Conservation (phyloP, 37 sponge, comb jelly and placozoan genomes). For the Hexactinellida sp. region DNA sequence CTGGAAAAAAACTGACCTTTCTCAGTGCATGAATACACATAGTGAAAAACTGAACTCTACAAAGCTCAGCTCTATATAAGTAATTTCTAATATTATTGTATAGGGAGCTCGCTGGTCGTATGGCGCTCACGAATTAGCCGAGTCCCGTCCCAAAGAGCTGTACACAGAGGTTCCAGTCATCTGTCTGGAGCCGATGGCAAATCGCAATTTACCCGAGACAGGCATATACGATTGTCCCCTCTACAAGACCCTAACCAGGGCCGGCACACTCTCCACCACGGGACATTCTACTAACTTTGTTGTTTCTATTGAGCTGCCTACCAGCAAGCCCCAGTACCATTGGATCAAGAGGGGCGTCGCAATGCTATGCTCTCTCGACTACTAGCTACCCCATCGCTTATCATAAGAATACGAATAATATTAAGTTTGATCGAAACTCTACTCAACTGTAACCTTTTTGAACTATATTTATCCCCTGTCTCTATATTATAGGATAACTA, state of each 20-base stretch:
- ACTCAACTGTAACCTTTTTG: no score
- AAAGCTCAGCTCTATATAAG: neutral
- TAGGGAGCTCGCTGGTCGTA: conserved; percentile 70
- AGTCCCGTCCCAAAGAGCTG: conserved; percentile 88
- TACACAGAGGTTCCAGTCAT: conserved; percentile 90
- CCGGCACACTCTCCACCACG: conserved; percentile 50
- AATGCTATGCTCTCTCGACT: conserved; percentile 74
- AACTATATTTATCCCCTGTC: no score
- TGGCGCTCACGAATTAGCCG: conserved; percentile 44
- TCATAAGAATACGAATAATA: no score
- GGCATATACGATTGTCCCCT: conserved; percentile 90
- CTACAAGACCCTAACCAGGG: conserved; percentile 94
- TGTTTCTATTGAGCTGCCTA: conserved; percentile 58
- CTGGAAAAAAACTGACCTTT: no score
- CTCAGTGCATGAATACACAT: no score
- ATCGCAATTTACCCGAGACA: conserved; percentile 49
- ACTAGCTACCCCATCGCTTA: conserved; percentile 17
- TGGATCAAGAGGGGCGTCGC: conserved; percentile 89
- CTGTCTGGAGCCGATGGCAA: conserved; percentile 70
- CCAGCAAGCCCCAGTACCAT: conserved; percentile 58
- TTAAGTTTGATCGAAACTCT: no score
- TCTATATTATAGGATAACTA: no score
- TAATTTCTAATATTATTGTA: neutral
- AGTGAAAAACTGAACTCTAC: no score
- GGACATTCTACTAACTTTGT: conserved; percentile 87